Conservation (phyloP, 2,113 vertebrate species). For the Xenus cinereus region DNA sequence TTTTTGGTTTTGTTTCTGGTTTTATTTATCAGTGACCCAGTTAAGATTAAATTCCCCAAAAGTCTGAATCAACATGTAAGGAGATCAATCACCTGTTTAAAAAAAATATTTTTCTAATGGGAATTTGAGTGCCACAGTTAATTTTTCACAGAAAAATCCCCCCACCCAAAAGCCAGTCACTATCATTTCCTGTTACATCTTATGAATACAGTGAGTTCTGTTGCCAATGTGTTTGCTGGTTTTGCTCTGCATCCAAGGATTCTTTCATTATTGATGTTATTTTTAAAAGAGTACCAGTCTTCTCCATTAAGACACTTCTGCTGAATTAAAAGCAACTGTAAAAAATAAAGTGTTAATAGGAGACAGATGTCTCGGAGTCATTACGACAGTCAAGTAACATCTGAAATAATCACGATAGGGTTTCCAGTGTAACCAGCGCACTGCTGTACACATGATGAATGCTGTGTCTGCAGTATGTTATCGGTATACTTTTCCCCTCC, state of each 20-base stretch:
- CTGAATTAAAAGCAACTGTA: conserved; percentile 41
- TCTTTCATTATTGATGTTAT: conserved; percentile 58
- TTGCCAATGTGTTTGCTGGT: conserved; percentile 39
- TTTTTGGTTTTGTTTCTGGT: neutral
- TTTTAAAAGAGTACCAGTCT: conserved; percentile 31
- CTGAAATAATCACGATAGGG: conserved; percentile 11
- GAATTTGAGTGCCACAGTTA: neutral
- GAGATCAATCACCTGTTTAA: neutral
- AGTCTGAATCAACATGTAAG: neutral
- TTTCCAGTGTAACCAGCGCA: neutral
- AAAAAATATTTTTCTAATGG: neutral
- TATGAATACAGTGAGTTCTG: neutral
- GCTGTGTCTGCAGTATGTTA: neutral
- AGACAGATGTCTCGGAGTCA: conserved; percentile 28
- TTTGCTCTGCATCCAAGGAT: conserved; percentile 38
- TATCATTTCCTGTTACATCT: conserved; percentile 22
- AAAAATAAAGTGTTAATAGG: conserved; percentile 35
- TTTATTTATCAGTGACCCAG: conserved; percentile 26
- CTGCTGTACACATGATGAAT: neutral
- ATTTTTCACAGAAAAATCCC: neutral
- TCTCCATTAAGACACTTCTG: conserved; percentile 44
- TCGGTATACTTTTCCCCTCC: neutral
- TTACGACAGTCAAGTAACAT: conserved; percentile 22
- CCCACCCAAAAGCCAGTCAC: neutral
- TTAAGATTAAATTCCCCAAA: neutral